Evolutionary conservation across 2,113 vertebrate genomes (phyloP).

Genomic region (Polypterus bichir): DNA sequence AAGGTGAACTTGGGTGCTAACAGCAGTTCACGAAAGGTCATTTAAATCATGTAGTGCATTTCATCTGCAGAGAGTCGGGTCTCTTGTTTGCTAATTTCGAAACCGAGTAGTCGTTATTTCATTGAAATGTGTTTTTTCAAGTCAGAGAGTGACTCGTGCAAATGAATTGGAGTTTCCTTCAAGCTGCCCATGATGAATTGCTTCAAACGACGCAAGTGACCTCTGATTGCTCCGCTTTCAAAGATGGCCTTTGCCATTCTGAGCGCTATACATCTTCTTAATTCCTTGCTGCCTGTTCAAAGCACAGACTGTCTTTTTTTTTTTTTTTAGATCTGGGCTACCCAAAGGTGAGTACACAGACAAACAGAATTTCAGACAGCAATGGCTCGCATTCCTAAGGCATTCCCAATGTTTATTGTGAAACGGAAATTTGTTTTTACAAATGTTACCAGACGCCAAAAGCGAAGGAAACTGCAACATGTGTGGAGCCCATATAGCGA

Average conservation of each 20-base stretch:
- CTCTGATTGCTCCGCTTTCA: not conserved
- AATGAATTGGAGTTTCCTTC: not conserved
- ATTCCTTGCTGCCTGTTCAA: not conserved
- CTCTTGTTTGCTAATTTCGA: not conserved
- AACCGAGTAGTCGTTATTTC: not conserved
- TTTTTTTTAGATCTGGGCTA: too few relatives aligned
- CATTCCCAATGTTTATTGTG: not conserved
- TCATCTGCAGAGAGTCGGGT: too few relatives aligned
- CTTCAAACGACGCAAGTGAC: not conserved
- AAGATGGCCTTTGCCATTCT: not conserved
- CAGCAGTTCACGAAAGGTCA: too few relatives aligned
- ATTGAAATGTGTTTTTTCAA: not conserved
- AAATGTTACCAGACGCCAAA: too few relatives aligned
- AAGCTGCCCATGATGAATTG: not conserved
- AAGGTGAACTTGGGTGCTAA: too few relatives aligned
- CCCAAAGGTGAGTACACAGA: too few relatives aligned
- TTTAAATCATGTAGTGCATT: too few relatives aligned
- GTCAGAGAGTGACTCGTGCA: not conserved
- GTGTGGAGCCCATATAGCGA: too few relatives aligned
- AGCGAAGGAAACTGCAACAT: too few relatives aligned
- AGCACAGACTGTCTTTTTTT: not conserved
- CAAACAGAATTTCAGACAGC: too few relatives aligned
- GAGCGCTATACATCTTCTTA: not conserved
- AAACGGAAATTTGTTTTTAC: not conserved
- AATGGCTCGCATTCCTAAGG: not conserved